These are phyloP conservation scores for Lysandra bellargus DNA, from an alignment of 2,888 invertebrate species.

Conservation along the genomic window DNA sequence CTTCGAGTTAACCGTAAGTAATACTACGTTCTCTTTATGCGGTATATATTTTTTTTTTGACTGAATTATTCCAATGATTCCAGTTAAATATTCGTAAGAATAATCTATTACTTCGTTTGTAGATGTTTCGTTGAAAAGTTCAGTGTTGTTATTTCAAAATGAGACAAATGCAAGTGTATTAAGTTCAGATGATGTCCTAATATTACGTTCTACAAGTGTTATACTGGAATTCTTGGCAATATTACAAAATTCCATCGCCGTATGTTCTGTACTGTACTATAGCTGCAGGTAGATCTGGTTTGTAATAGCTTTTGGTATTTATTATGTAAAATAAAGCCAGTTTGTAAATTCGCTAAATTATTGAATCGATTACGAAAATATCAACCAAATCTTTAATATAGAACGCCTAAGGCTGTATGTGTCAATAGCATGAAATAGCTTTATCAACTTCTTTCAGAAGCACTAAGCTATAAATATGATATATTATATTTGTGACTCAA, in stretches of 20 bases:
- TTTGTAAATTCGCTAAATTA: slow-evolving; percentile 29
- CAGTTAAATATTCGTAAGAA: not conserved
- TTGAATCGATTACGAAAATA: not conserved
- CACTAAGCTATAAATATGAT: no score
- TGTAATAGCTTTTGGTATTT: slow-evolving; percentile 16
- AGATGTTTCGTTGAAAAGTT: not conserved
- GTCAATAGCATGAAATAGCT: not conserved
- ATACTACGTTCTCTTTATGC: slow-evolving; percentile 26
- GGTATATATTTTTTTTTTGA: not conserved
- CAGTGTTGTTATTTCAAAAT: not conserved
- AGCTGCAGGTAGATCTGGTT: slow-evolving; percentile 9
- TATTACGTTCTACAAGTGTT: not conserved
- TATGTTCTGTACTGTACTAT: not conserved
- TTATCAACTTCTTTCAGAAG: no score
- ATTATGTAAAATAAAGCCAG: slow-evolving; percentile 26
- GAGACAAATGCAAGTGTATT: not conserved
- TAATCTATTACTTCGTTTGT: not conserved
- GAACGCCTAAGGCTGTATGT: slow-evolving; percentile 12
- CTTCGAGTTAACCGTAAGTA: slow-evolving; percentile 22
- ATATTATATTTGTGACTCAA: no score
- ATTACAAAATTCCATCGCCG: slow-evolving; percentile 1
- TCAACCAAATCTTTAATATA: slow-evolving; percentile 3
- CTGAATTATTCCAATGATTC: not conserved
- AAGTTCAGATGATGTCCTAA: not conserved
- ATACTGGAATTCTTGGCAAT: not conserved